Evolutionary conservation across 2,888 invertebrate genomes (phyloP), one percentile per base, ranked within the genome.

Genomic region (Folsomia manolachei): DNA sequence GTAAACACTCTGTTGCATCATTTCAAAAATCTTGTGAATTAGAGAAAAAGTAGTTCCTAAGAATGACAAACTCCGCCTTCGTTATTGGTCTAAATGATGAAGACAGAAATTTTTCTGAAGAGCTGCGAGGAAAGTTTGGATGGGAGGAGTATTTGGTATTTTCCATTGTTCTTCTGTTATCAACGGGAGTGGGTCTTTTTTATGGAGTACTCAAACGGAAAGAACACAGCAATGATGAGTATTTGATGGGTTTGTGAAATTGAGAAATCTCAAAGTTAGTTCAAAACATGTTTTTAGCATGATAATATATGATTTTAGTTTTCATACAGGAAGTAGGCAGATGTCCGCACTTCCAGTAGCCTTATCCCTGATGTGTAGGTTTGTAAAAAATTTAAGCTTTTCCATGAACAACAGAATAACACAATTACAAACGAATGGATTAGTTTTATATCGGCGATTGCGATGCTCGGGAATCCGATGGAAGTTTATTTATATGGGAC

Each of bases 401-500:
- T n/a, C n/a, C n/a, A n/a, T n/a, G n/a, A n/a, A n/a, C n/a, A n/a
- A n/a, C n/a, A n/a, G n/a, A n/a, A n/a, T n/a, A n/a, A n/a, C n/a
- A n/a, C n/a, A n/a, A n/a, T n/a, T n/a, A n/a, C n/a, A n/a, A n/a
- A n/a, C n/a, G n/a, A n/a, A n/a, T n/a, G n/a, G n/a, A 11, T 51
- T 51, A 56, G 56, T 56, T 56, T 56, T 56, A 56, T 56, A 4
- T 56, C 56, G 7, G 56, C 56, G 4, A 56, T 56, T 19, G 56
- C 56, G 56, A 56, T 56, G 56, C 21, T 56, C 4, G 56, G 56
- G n/a, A 56, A 56, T 21, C 56, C 56, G 7, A 56, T 56, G 56
- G 56, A 56, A 21, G 56, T 56, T 4, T 56, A 56, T 56, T 56
- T 56, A 56, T 56, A 56, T 56, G 56, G 56, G 19, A 56, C 56